Evolutionary conservation across 1,140 invertebrate species (phyloP).

Genomic region (Megathymus violae): DNA sequence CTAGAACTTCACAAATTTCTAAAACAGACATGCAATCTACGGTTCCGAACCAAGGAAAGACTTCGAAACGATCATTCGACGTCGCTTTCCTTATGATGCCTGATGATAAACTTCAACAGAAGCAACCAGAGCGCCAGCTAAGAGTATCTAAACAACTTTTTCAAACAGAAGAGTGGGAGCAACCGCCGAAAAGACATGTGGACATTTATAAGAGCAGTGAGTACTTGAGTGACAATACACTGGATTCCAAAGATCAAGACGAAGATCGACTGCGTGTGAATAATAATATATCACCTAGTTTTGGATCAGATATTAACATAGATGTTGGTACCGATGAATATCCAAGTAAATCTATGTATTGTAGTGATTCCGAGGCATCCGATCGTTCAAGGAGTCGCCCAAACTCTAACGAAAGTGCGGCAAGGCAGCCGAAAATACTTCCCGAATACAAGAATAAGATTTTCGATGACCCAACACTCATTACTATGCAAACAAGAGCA

Average conservation of each 20-base stretch:
- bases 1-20: slow-evolving; percentile 60
- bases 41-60: slow-evolving; percentile 63
- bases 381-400: slow-evolving; percentile 79
- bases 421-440: slow-evolving; percentile 71
- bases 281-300: slow-evolving; percentile 80
- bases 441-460: slow-evolving; percentile 85
- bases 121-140: slow-evolving; percentile 86
- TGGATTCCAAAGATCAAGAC: slow-evolving; percentile 72
- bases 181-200: slow-evolving; percentile 64
- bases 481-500: slow-evolving; percentile 81
- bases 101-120: slow-evolving; percentile 90
- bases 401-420: slow-evolving; percentile 80
- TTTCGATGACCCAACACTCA: slow-evolving; percentile 85
- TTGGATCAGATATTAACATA: slow-evolving; percentile 79
- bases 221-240: slow-evolving; percentile 69
- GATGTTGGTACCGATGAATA: slow-evolving; percentile 84
- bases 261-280: slow-evolving; percentile 73
- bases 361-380: slow-evolving; percentile 81
- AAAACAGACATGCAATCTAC: slow-evolving; percentile 71
- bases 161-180: slow-evolving; percentile 75
- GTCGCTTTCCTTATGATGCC: slow-evolving; percentile 94
- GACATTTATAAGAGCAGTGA: slow-evolving; percentile 73
- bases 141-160: slow-evolving; percentile 83
- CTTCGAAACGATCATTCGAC: slow-evolving; percentile 91
- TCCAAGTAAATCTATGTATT: slow-evolving; percentile 77